These are phyloP conservation scores for Bradypus variegatus DNA, from an alignment of 2,797 vertebrate species.

Conservation along the genomic window DNA sequence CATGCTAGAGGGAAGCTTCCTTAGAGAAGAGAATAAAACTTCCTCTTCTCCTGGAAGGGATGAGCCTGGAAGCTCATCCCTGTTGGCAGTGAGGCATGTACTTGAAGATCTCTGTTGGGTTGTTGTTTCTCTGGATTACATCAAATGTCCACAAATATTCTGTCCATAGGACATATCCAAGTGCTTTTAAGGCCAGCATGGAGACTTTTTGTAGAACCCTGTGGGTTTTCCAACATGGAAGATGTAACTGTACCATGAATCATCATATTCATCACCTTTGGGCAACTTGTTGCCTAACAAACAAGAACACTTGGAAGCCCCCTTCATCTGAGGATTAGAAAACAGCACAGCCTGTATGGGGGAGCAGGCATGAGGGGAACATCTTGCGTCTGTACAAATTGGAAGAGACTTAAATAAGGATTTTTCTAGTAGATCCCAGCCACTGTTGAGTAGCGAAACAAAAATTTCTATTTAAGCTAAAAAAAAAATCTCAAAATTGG, in stretches of 20 bases:
- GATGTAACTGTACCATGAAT: background rate
- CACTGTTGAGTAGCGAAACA: background rate
- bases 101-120: background rate
- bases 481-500: background rate
- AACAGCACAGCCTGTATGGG: rapidly evolving
- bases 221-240: background rate
- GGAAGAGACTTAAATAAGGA: background rate
- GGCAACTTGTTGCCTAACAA: background rate
- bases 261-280: background rate
- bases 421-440: background rate
- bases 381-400: background rate
- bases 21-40: background rate
- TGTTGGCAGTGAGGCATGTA: background rate
- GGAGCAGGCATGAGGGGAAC: background rate
- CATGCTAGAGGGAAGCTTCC: background rate
- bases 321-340: background rate
- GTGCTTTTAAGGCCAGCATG: background rate
- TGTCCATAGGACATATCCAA: background rate
- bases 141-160: background rate
- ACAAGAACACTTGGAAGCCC: background rate
- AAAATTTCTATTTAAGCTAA: background rate
- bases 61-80: background rate
- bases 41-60: background rate
- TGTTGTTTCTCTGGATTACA: background rate
- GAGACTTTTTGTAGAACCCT: background rate